phyloP scores from a whole-genome alignment of 2,888 invertebrate genomes.

The Lycaena phlaeas region DNA sequence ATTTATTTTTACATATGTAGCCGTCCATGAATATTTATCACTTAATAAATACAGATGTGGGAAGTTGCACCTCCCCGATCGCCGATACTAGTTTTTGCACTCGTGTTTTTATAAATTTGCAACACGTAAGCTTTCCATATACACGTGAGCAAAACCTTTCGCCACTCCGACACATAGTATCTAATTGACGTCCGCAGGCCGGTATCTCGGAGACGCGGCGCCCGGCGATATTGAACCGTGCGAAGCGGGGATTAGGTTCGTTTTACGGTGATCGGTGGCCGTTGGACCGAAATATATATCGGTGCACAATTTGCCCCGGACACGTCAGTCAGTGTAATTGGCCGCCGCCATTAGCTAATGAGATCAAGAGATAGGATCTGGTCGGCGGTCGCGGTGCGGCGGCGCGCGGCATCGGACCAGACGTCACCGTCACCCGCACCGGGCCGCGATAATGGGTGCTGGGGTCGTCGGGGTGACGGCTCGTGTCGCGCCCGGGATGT shows the following conservation, averaged over 20 bases:
- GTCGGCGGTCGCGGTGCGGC: conserved; percentile 26
- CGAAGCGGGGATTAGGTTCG: no score
- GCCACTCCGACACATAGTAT: conserved; percentile 13
- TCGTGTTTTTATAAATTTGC: neutral
- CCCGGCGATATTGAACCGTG: neutral
- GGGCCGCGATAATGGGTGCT: conserved; percentile 1
- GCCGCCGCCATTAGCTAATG: conserved; percentile 55
- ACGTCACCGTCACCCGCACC: neutral
- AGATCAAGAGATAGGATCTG: conserved; percentile 30
- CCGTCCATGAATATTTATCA: no score
- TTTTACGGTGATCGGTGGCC: no score
- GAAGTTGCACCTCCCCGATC: neutral
- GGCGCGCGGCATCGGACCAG: conserved; percentile 12
- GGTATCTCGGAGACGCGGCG: no score
- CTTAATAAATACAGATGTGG: no score
- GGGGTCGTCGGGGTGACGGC: neutral
- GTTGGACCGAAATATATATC: conserved; percentile 18
- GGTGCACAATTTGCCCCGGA: conserved; percentile 62
- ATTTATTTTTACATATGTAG: no score
- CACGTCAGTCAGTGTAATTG: conserved; percentile 66
- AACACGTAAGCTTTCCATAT: neutral
- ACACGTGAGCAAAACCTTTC: no score
- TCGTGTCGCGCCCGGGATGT: no score
- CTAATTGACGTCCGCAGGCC: conserved; percentile 15
- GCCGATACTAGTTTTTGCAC: neutral